Evolutionary conservation across 37 sponge, comb jelly and placozoan genomes (phyloP), one percentile per base, ranked within the genome.

Genomic region (Halichondria panicea): DNA sequence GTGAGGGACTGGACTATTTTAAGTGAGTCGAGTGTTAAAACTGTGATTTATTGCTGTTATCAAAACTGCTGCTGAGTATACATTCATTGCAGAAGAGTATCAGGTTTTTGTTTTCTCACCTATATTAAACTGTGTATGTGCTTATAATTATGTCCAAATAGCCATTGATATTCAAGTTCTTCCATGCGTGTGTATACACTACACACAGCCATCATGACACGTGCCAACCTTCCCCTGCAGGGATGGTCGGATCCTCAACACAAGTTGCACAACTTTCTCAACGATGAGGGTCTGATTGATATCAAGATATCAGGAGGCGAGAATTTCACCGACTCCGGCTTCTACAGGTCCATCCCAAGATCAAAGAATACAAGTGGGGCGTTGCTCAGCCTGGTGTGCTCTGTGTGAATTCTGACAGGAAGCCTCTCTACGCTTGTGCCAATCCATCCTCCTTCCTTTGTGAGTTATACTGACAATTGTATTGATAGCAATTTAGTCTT

Each of bases 361-460:
- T 83, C 58, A 87, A 88, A 66, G 13, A 59, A 2, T 92, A 92
- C 76, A 81, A 81, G 43, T 39, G 84, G 34, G 89, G 89, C 28
- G 84, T 88, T 22, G 93, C 80, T 0, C 93, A 92, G 52, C 93
- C 93, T 24, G 93, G 72, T 50, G 91, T 90, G 0, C 73, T 90
- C 43, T 81, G 82, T 72, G 66, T 90, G 28, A 71, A 70, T 31
- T 45, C 55, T 12, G 78, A 80, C 13, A 72, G 54, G 31, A 63
- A 43, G 32, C 81, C 69, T 24, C 63, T 85, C 50, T 90, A 65
- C 74, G 31, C 68, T n/a, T 86, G 87, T 87, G 84, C 83, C 65
- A 86, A 86, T 40, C 71, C 79, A 19, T 87, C 92, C 21, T 22
- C 92, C 92, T 12, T 15, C 41, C 45, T 33, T 82, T 58, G 87